A percentile compares a stretch with the other conserved stretches of the same genome.
These are phyloP conservation scores for Platycheirus rosarum DNA, from an alignment of 2,888 invertebrate genomes.

Conservation along the genomic window DNA sequence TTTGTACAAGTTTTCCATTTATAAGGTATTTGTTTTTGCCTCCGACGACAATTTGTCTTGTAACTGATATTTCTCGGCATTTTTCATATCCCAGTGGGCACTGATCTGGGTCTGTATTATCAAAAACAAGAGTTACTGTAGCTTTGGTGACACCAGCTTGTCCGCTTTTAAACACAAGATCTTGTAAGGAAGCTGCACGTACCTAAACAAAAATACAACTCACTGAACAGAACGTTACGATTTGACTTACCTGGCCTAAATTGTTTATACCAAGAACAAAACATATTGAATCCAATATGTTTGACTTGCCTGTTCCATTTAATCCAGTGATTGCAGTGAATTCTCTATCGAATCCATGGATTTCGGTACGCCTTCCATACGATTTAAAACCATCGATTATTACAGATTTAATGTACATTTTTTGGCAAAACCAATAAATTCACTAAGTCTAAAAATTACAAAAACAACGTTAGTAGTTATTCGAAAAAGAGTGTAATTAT, in stretches of 20 bases:
- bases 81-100: slow-evolving; percentile 96
- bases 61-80: slow-evolving; percentile 94
- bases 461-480: no score
- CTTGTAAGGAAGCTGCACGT: slow-evolving; percentile 93
- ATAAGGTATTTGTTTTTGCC: slow-evolving; percentile 97
- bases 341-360: slow-evolving; percentile 95
- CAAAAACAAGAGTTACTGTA: slow-evolving; percentile 97
- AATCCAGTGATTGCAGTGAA: slow-evolving; percentile 99
- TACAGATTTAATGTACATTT: slow-evolving; percentile 96
- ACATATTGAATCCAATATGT: slow-evolving; percentile 98
- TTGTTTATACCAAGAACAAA: slow-evolving; percentile 98
- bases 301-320: slow-evolving; percentile 99
- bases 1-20: slow-evolving; percentile 95
- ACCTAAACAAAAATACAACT: slow-evolving; percentile 85
- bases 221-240: no score
- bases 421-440: no score
- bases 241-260: slow-evolving; percentile 89
- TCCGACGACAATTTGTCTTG: slow-evolving; percentile 92
- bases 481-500: no score
- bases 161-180: slow-evolving; percentile 98
- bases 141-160: slow-evolving; percentile 98
- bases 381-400: slow-evolving; percentile 99
- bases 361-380: slow-evolving; percentile 95
- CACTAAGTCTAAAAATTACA: no score
- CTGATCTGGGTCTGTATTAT: slow-evolving; percentile 91